These are phyloP conservation scores for Callinectes sapidus DNA, from an alignment of 2,888 invertebrate species.

Conservation along the genomic window DNA sequence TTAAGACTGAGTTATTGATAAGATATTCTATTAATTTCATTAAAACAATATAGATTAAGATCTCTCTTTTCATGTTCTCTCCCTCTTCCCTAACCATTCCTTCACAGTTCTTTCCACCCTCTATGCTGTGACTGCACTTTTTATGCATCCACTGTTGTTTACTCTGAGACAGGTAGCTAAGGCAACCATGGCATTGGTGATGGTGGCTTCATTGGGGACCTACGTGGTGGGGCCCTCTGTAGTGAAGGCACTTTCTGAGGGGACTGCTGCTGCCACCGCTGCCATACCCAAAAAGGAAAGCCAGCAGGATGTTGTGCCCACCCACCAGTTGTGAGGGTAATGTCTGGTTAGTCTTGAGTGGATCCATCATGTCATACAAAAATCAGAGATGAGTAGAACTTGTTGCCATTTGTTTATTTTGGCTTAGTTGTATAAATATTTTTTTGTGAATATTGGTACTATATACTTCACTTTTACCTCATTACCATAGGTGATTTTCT, in stretches of 20 bases:
- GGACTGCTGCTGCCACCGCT: neutral
- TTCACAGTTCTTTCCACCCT: neutral
- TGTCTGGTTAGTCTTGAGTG: neutral
- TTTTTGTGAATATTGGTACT: neutral
- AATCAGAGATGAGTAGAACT: neutral
- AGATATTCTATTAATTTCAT: too few relatives aligned
- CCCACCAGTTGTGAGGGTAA: neutral
- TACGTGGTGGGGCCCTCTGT: slow-evolving; percentile 55
- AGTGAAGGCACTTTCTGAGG: slow-evolving; percentile 35
- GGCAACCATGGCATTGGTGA: slow-evolving; percentile 57
- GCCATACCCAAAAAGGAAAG: slow-evolving; percentile 2
- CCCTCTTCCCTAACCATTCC: neutral
- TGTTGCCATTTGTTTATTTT: neutral
- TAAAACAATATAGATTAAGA: too few relatives aligned
- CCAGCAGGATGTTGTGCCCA: neutral
- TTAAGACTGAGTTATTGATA: too few relatives aligned
- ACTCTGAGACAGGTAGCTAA: slow-evolving; percentile 49
- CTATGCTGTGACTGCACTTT: neutral
- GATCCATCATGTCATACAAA: neutral
- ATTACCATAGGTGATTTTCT: neutral
- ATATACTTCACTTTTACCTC: neutral
- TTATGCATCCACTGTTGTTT: too few relatives aligned
- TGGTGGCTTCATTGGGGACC: slow-evolving; percentile 53
- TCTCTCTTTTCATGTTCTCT: too few relatives aligned
- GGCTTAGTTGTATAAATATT: neutral